phyloP scores from a whole-genome alignment of 64 coral and sea anemone species.

The Actinia equina region DNA sequence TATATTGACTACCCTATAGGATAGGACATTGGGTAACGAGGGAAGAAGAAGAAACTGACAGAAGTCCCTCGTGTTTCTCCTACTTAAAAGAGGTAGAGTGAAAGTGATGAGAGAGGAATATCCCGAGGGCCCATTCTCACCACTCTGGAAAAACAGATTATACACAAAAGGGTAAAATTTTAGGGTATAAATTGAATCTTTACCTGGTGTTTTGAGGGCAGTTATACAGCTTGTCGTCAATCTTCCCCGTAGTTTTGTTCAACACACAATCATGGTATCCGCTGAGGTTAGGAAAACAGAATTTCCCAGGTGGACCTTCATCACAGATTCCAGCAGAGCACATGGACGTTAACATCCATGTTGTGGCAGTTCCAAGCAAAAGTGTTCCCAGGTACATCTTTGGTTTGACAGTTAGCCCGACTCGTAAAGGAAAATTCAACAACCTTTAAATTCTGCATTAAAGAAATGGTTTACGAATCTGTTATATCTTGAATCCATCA shows the following conservation, averaged over 20 bases:
- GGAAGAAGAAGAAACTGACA: too few relatives aligned
- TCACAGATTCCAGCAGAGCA: constrained; percentile 12
- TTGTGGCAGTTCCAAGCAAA: background rate
- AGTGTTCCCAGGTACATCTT: background rate
- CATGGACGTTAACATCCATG: background rate
- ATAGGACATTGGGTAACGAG: background rate
- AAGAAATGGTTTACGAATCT: too few relatives aligned
- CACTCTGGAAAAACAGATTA: too few relatives aligned
- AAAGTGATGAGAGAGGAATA: too few relatives aligned
- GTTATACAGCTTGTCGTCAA: background rate
- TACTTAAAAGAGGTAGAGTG: too few relatives aligned
- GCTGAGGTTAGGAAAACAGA: constrained; percentile 1
- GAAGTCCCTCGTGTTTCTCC: too few relatives aligned
- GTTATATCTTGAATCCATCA: too few relatives aligned
- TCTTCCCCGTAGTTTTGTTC: background rate
- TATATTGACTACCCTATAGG: too few relatives aligned
- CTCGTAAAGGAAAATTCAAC: background rate
- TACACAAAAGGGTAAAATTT: too few relatives aligned
- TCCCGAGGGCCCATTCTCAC: too few relatives aligned
- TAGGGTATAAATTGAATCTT: too few relatives aligned
- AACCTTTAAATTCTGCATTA: background rate
- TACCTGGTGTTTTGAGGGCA: background rate
- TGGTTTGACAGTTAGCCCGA: background rate
- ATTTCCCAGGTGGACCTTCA: constrained; percentile 21
- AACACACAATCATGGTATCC: constrained; percentile 7